These are phyloP conservation scores for Beris chalybata DNA, from an alignment of 2,888 invertebrate genomes.

Conservation along the genomic window DNA sequence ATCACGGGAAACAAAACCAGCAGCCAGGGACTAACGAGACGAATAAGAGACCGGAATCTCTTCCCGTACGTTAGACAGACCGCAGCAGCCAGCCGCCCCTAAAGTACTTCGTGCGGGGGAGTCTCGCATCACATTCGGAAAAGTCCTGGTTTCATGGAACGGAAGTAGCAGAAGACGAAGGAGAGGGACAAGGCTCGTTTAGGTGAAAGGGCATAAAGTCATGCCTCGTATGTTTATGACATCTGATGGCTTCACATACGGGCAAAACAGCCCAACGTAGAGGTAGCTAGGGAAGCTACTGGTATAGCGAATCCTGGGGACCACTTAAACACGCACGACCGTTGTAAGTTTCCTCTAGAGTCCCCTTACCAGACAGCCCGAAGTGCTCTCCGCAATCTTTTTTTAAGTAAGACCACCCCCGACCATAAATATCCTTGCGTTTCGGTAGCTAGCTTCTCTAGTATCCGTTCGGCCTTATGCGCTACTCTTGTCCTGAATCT, in stretches of 20 bases:
- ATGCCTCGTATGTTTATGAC: conserved; percentile 27
- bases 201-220: conserved; percentile 27
- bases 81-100: conserved; percentile 2
- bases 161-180: not conserved
- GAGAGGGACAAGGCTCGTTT: conserved; percentile 30
- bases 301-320: conserved; percentile 21
- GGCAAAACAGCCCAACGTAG: too few relatives aligned
- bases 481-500: too few relatives aligned
- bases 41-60: conserved; percentile 3
- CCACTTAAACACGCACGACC: conserved; percentile 30
- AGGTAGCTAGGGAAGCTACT: too few relatives aligned
- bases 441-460: too few relatives aligned
- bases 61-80: too few relatives aligned
- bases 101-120: too few relatives aligned
- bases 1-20: conserved; percentile 1
- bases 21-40: conserved; percentile 23
- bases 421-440: too few relatives aligned
- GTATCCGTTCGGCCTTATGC: too few relatives aligned
- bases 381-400: conserved; percentile 27
- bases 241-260: conserved; percentile 23
- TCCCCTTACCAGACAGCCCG: conserved; percentile 26
- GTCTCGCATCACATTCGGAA: conserved; percentile 13
- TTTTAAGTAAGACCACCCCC: not conserved
- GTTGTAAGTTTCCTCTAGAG: conserved; percentile 30
- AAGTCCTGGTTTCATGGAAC: conserved; percentile 18